Base-by-base conservation (phyloP, 92 coral and sea anemone species). In the Zoanthus sansibaricus region DNA sequence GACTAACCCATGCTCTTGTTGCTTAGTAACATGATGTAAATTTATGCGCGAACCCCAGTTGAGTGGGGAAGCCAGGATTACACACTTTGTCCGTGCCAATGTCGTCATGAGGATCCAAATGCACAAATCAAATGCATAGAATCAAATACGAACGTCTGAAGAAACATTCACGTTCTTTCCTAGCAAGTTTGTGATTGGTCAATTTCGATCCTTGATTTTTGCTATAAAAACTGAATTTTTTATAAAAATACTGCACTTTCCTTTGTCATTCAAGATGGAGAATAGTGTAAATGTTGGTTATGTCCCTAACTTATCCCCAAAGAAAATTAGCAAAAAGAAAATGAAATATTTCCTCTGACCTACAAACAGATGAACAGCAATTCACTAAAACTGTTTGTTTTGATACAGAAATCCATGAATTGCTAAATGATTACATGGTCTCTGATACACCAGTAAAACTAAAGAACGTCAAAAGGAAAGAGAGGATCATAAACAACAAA, bases 361-460 rank as follows among this genome's bases (percentile, higher is more conserved):
- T 59, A 14, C 20, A 59, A 59, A 59, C 68, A 59, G 68, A 59
- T 59, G 68, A 18, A 59, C 68, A 21, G 20, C 68, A 59, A 59
- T 59, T 59, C 68, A 59, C 68, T 59, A 12, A 59, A 59, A 59
- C 68, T 59, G 68, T 59, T 9, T 59, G 67, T 59, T 59, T 59
- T 59, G 68, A 59, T 16, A 59, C 68, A 59, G 17, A 59, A 7
- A 14, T 59, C 68, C 20, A 59, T 21, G 25, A 59, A 59, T 59
- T 21, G 20, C 18, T 59, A 59, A 59, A 12, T 15, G 68, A 59
- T 16, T 59, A 59, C 68, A 59, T 59, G 68, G 68, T 59, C 68
- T 59, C 68, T 59, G 68, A 21, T 59, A 59, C 67, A 59, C 67
- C 67, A 59, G 67, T 59, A 14, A 59, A 59, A 59, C 67, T 59